Evolutionary conservation across 1,140 invertebrate species (phyloP).

Genomic region (Drosophila chauvacae): DNA sequence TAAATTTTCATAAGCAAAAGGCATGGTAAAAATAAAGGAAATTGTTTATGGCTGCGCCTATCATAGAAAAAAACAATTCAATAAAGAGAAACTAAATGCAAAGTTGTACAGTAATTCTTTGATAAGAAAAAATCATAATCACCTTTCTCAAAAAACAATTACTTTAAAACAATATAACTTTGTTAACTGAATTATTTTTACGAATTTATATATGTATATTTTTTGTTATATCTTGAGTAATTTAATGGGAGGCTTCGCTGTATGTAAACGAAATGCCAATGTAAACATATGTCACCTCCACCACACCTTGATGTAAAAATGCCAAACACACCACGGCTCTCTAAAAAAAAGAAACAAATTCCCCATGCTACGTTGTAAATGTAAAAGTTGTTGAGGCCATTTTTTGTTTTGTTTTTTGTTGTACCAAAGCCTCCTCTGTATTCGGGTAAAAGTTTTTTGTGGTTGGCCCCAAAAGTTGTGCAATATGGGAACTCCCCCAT

Average conservation of each 20-base stretch:
- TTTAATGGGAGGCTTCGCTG: background rate
- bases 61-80: constrained; percentile 22
- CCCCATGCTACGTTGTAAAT: constrained; percentile 64
- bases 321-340: constrained; percentile 37
- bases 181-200: no score
- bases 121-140: background rate
- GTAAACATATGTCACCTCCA: constrained; percentile 32
- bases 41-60: constrained; percentile 45
- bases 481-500: constrained; percentile 20
- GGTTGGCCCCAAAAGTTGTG: constrained; percentile 28
- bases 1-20: constrained; percentile 33
- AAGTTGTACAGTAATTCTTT: background rate
- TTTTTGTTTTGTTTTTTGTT: constrained; percentile 15
- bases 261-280: constrained; percentile 36
- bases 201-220: background rate
- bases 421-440: constrained; percentile 9
- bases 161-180: background rate
- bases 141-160: background rate
- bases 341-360: constrained; percentile 30
- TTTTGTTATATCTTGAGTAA: background rate
- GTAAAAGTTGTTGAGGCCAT: constrained; percentile 53
- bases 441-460: constrained; percentile 23
- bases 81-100: background rate
- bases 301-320: constrained; percentile 15
- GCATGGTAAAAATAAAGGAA: constrained; percentile 35